Evolutionary conservation across 2,888 invertebrate genomes (phyloP).

Genomic region (Pogonocherus hispidulus): DNA sequence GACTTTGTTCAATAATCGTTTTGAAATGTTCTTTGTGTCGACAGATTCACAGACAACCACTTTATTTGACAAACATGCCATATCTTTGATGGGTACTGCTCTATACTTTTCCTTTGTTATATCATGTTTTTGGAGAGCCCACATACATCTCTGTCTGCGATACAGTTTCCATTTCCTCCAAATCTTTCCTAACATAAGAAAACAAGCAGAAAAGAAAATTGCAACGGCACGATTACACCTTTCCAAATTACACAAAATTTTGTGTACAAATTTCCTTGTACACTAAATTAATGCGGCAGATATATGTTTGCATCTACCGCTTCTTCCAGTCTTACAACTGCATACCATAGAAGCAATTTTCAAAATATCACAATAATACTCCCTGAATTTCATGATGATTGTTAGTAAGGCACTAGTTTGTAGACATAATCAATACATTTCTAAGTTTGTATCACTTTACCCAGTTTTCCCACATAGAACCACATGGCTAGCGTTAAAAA

Average conservation of each 20-base stretch:
- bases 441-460: background rate
- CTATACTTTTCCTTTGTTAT: background rate
- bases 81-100: conserved; percentile 6
- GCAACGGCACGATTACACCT: background rate
- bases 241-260: background rate
- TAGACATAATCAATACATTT: conserved; percentile 26
- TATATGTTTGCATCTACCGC: conserved; percentile 28
- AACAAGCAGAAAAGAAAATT: conserved; percentile 13
- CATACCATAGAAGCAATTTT: conserved; percentile 8
- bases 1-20: too few species aligned
- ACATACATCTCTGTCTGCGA: conserved; percentile 20
- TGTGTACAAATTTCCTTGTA: conserved; percentile 14
- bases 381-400: conserved; percentile 32
- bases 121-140: conserved; percentile 9
- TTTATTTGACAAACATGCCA: conserved; percentile 16
- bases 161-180: too few species aligned
- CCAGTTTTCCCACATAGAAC: conserved; percentile 25
- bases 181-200: too few species aligned
- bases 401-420: conserved; percentile 29
- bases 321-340: conserved; percentile 18
- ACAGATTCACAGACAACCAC: background rate
- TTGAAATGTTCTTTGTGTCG: too few species aligned
- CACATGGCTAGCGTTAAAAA: conserved; percentile 33
- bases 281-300: conserved; percentile 20
- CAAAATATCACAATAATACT: background rate